Percentiles rank a stretch among this genome's conserved stretches.
Evolutionary conservation across 1,140 invertebrate species (phyloP).

Genomic region (Euglossa dilemma): DNA sequence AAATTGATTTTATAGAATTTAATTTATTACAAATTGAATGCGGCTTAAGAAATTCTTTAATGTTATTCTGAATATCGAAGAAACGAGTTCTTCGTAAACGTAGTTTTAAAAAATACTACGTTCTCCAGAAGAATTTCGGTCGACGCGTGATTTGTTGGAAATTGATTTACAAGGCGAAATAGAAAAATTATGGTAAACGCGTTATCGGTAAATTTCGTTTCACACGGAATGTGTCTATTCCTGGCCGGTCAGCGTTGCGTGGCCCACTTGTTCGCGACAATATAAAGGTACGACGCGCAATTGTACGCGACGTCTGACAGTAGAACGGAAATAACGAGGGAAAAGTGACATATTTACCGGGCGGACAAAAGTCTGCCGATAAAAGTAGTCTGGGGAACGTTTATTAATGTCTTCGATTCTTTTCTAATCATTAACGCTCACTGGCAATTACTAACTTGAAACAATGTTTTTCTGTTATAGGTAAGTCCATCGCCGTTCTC

Average conservation of each 20-base stretch:
- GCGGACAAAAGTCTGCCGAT: too few relatives aligned
- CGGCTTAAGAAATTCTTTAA: too few relatives aligned
- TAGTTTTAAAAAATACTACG: neutral
- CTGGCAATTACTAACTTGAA: neutral
- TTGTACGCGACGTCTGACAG: neutral
- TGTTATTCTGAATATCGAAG: too few relatives aligned
- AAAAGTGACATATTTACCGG: neutral
- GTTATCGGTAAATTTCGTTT: conserved; percentile 28
- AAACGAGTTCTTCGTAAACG: too few relatives aligned
- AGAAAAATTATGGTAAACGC: neutral
- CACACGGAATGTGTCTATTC: conserved; percentile 39
- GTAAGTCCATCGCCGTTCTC: conserved; percentile 54
- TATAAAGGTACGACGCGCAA: conserved; percentile 1
- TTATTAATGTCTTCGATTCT: neutral
- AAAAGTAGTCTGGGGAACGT: neutral
- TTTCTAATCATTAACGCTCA: neutral
- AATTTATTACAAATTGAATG: too few relatives aligned
- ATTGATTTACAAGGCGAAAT: neutral
- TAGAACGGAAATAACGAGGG: neutral
- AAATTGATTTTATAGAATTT: too few relatives aligned
- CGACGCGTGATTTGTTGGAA: too few relatives aligned
- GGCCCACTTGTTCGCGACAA: conserved; percentile 24
- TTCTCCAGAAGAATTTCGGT: neutral
- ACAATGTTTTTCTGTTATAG: conserved; percentile 65
- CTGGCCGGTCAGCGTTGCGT: conserved; percentile 24